These are phyloP conservation scores for Tachina lurida DNA, from an alignment of 2,888 invertebrate species.

Conservation along the genomic window DNA sequence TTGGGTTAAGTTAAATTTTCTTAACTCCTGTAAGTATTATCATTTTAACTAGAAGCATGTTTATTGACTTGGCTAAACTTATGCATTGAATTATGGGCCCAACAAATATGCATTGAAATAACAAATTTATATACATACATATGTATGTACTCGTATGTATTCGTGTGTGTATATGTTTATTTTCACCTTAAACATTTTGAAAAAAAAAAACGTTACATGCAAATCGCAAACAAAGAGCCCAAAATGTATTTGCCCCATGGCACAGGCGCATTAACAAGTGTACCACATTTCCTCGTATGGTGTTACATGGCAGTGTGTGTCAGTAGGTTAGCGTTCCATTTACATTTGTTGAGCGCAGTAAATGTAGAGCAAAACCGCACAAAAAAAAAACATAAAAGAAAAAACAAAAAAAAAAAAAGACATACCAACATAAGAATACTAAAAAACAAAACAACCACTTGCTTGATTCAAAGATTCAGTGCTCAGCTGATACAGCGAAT, in stretches of 20 bases:
- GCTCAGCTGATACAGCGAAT: constrained; percentile 55
- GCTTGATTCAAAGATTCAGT: constrained; percentile 72
- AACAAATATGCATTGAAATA: no score
- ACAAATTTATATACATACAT: no score
- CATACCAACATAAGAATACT: constrained; percentile 4
- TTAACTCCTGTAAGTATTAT: no score
- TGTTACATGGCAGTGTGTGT: constrained; percentile 16
- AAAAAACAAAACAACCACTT: constrained; percentile 69
- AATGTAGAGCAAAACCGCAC: constrained; percentile 54
- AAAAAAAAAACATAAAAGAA: neutral
- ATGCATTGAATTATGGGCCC: no score
- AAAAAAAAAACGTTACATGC: neutral
- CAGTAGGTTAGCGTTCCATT: constrained; percentile 57
- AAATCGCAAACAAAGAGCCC: neutral
- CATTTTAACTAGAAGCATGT: no score
- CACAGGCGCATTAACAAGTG: constrained; percentile 36
- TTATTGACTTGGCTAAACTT: no score
- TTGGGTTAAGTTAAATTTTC: no score
- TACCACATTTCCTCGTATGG: constrained; percentile 9
- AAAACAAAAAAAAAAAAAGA: constrained; percentile 25
- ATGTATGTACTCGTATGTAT: no score
- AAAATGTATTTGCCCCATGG: constrained; percentile 6
- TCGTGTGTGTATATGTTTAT: no score
- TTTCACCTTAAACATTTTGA: neutral
- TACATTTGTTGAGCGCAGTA: constrained; percentile 12